Evolutionary conservation across 2,888 invertebrate species (phyloP).

Genomic region (Melanostoma scalare): DNA sequence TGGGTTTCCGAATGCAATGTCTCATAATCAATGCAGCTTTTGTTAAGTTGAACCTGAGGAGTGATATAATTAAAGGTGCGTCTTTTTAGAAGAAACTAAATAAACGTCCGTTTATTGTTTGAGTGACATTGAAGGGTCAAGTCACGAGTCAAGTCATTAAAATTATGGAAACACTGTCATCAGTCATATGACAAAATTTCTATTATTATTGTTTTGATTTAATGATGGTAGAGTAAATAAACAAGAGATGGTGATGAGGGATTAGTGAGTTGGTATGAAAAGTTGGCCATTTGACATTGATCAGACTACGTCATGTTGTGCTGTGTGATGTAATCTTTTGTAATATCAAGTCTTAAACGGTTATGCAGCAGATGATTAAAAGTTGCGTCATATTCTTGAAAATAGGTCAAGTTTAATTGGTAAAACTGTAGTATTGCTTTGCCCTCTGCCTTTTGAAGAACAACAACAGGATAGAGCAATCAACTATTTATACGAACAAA

Average conservation of each 20-base stretch:
- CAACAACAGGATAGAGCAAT: no score
- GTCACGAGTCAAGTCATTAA: constrained; percentile 38
- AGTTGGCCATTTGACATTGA: constrained; percentile 14
- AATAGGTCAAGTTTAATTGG: background rate
- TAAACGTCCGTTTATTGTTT: constrained; percentile 24
- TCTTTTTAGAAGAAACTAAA: constrained; percentile 11
- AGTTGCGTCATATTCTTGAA: background rate
- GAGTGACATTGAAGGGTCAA: constrained; percentile 59
- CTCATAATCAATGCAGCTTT: constrained; percentile 33
- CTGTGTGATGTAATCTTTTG: constrained; percentile 1
- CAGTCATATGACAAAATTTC: constrained; percentile 32
- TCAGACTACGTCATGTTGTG: background rate
- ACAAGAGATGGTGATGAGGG: constrained; percentile 31
- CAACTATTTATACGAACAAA: no score
- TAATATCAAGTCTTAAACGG: background rate
- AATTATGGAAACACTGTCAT: constrained; percentile 25
- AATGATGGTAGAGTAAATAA: background rate
- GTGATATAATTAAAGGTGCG: constrained; percentile 38
- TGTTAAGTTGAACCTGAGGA: background rate
- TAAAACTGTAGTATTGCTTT: no score
- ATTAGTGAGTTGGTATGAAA: constrained; percentile 15
- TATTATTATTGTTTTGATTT: constrained; percentile 37
- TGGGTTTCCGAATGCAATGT: constrained; percentile 7
- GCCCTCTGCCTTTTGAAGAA: no score
- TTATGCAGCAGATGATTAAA: constrained; percentile 5